Conservation (phyloP, 2,797 vertebrate genomes). For the Sylvia borin region DNA sequence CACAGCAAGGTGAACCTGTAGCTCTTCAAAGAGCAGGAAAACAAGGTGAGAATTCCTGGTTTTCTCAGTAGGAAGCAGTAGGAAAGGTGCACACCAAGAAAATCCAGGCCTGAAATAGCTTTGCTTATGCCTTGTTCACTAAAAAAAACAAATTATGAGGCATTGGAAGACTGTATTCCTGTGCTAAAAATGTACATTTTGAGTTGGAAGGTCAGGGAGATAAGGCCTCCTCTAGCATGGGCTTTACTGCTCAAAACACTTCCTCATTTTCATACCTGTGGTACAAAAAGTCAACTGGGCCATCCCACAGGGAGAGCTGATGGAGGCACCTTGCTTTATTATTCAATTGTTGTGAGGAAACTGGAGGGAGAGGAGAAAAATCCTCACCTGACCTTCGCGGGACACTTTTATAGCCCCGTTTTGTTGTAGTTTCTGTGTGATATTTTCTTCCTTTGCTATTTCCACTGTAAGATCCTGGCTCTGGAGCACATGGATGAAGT, state of each 20-base stretch:
- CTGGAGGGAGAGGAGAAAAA: neutral
- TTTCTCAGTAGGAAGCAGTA: neutral
- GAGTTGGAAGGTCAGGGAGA: neutral
- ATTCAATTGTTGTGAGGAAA: neutral
- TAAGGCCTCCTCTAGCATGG: neutral
- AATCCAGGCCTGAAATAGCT: neutral
- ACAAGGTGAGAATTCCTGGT: neutral
- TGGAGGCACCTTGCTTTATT: neutral
- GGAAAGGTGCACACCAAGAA: neutral
- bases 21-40: constrained; percentile 72
- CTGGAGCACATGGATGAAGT: constrained; percentile 81
- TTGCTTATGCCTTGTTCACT: neutral
- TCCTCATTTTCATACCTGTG: neutral
- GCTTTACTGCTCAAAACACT: neutral
- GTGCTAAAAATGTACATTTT: neutral
- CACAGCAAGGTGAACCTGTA: constrained; percentile 85
- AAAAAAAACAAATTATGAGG: neutral
- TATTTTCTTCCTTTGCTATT: constrained; percentile 75
- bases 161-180: neutral
- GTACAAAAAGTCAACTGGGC: neutral
- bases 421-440: constrained; percentile 81
- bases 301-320: neutral
- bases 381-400: constrained; percentile 78
- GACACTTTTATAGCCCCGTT: constrained; percentile 87
- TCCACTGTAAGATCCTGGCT: constrained; percentile 86